phyloP scores from a whole-genome alignment of 1,140 invertebrate species.

The Cotesia typhae region DNA sequence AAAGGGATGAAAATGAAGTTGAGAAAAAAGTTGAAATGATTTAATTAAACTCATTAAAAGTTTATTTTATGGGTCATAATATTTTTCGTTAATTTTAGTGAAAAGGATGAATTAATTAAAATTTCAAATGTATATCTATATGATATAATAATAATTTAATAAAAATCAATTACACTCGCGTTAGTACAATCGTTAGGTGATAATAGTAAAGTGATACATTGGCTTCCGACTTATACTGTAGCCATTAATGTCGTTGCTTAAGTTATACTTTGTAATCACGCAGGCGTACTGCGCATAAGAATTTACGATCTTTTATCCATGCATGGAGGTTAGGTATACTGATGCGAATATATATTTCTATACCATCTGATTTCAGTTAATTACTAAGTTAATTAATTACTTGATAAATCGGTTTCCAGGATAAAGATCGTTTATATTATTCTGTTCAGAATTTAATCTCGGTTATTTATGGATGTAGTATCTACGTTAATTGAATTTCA shows the following conservation, averaged over 20 bases:
- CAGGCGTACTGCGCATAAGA: constrained; percentile 39
- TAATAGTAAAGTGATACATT: constrained; percentile 16
- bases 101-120: too few species aligned
- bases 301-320: constrained; percentile 30
- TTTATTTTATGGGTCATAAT: too few species aligned
- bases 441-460: constrained; percentile 22
- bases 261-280: constrained; percentile 55
- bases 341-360: constrained; percentile 51
- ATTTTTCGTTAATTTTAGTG: too few species aligned
- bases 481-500: too few species aligned
- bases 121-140: too few species aligned
- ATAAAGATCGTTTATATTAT: constrained; percentile 58
- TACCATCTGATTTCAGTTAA: constrained; percentile 59
- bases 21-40: too few species aligned
- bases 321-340: neutral
- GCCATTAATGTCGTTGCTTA: constrained; percentile 24
- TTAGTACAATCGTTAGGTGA: constrained; percentile 8
- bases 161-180: neutral
- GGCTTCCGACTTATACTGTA: constrained; percentile 3
- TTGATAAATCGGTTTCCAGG: constrained; percentile 55
- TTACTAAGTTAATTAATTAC: constrained; percentile 60
- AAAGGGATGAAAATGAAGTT: too few species aligned
- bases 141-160: too few species aligned
- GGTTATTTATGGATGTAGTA: too few species aligned
- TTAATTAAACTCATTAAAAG: too few species aligned